phyloP scores from a whole-genome alignment of 2,797 vertebrate species.

The Dermochelys coriacea region DNA sequence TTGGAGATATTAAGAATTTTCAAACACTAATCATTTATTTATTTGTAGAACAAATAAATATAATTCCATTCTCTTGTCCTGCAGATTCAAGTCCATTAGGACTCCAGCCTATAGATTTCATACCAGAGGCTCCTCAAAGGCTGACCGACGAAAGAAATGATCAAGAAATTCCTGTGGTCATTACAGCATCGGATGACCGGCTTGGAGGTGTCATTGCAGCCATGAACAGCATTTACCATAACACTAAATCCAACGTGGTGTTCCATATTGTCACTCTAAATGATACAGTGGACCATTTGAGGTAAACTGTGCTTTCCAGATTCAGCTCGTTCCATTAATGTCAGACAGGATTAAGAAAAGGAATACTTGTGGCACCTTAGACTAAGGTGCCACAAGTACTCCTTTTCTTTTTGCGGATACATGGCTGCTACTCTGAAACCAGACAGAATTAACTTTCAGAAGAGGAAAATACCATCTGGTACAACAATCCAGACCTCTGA shows the following conservation, averaged over 20 bases:
- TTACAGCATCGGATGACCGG: conserved; percentile 91
- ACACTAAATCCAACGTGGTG: conserved; percentile 90
- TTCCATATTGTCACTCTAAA: conserved; percentile 95
- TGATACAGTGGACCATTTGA: conserved; percentile 90
- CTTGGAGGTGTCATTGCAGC: conserved; percentile 92
- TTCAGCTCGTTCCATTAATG: neutral
- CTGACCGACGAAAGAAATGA: conserved; percentile 70
- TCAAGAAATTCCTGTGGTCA: conserved; percentile 91
- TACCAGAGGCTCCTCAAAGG: conserved; percentile 78
- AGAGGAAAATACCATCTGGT: neutral
- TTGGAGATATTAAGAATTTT: neutral
- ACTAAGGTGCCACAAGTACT: too few relatives aligned
- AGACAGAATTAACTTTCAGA: neutral
- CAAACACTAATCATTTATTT: neutral
- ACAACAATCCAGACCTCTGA: neutral
- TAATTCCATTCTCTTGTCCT: neutral
- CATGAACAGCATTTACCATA: conserved; percentile 92
- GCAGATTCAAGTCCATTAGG: conserved; percentile 80
- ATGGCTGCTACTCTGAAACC: too few relatives aligned
- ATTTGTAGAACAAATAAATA: neutral
- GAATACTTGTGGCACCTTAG: too few relatives aligned
- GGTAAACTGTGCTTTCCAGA: conserved; percentile 81
- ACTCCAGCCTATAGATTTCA: conserved; percentile 84
- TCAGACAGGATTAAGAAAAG: neutral
- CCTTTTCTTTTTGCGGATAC: too few relatives aligned